Base-by-base conservation (phyloP, 2,888 invertebrate genomes). In the Dryadula phaetusa region DNA sequence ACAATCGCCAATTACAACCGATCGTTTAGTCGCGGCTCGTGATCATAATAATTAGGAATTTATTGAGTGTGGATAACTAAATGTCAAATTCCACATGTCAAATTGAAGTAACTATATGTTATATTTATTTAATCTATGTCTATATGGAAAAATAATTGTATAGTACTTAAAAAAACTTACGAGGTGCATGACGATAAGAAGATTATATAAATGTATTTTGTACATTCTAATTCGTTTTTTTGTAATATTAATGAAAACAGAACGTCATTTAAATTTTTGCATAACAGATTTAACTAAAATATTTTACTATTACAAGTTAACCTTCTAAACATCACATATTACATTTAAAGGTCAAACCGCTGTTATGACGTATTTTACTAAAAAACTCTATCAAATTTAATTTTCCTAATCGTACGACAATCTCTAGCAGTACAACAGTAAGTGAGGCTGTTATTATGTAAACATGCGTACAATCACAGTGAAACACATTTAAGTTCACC, bases 381-480 rank as follows among this genome's bases (percentile, higher is more conserved):
- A 40, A 46, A 56, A 40, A 56, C 40, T 7, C 20, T 25, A 40
- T 40, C 22, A 22, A 56, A 20, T 10, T 12, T 12, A 25, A 44
- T 44, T 28, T 28, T 42, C 18, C 28, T 44, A 47, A 54, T 54
- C 34, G n/a, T 28, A 44, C 54, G 52, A 61, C 53, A 53, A 61
- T 54, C 25, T 44, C n/a, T 46, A 22, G 40, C 14, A 64, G 46
- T 61, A 56, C 47, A n/a, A n/a, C 20, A 40, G 47, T 54, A 64
- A 61, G 32, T 54, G 64, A 88, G 85, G 88, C 75, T 81, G 73
- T 44, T 60, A 80, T 87, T 86, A 88, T 86, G 85, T 88, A 86
- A 88, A 86, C 84, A 80, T 73, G 64, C 53, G 78, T 75, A 82
- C 84, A 82, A 82, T 80, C 77, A 85, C 89, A 88, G 89, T 88